Percentiles rank a stretch among this genome's conserved stretches.
Evolutionary conservation across 2,888 invertebrate species (phyloP).

Genomic region (Drosophila paranaensis): DNA sequence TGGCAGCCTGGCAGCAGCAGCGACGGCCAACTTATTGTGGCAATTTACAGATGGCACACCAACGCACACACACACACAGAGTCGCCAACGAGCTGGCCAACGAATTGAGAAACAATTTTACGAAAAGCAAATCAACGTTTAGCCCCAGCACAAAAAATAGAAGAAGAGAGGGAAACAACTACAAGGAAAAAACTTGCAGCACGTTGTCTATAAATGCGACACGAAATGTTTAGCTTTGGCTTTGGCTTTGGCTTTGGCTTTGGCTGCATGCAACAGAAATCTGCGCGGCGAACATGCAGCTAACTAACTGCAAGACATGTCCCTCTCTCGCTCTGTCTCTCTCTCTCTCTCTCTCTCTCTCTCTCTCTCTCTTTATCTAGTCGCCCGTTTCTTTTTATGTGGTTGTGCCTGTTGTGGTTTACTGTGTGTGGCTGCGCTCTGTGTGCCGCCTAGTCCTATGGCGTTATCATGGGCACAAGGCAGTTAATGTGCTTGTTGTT

Average conservation of each 20-base stretch:
- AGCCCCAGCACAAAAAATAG: slow-evolving; percentile 30
- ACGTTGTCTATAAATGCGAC: slow-evolving; percentile 79
- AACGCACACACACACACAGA: slow-evolving; percentile 14
- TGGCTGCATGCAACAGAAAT: slow-evolving; percentile 66
- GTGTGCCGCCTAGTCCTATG: slow-evolving; percentile 34
- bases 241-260: slow-evolving; percentile 44
- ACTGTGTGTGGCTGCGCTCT: slow-evolving; percentile 9
- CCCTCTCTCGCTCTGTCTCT: slow-evolving; percentile 11
- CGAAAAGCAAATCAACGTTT: slow-evolving; percentile 75
- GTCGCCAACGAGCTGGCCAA: slow-evolving; percentile 55
- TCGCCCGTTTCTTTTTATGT: slow-evolving; percentile 26
- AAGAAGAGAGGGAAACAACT: slow-evolving; percentile 10
- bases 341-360: slow-evolving; percentile 1
- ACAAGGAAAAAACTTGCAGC: slow-evolving; percentile 39
- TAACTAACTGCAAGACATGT: slow-evolving; percentile 75
- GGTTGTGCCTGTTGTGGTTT: slow-evolving; percentile 21
- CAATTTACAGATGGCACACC: slow-evolving; percentile 56
- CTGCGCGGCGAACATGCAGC: slow-evolving; percentile 66
- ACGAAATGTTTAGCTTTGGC: slow-evolving; percentile 74
- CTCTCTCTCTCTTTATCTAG: slow-evolving; percentile 11
- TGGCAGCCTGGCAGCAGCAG: slow-evolving; percentile 23
- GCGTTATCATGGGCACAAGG: slow-evolving; percentile 56
- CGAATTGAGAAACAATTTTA: slow-evolving; percentile 76
- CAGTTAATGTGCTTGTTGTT: slow-evolving; percentile 35
- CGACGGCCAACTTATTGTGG: slow-evolving; percentile 67